These are phyloP conservation scores for Todus mexicanus DNA, from an alignment of 2,797 vertebrate genomes.

Conservation along the genomic window DNA sequence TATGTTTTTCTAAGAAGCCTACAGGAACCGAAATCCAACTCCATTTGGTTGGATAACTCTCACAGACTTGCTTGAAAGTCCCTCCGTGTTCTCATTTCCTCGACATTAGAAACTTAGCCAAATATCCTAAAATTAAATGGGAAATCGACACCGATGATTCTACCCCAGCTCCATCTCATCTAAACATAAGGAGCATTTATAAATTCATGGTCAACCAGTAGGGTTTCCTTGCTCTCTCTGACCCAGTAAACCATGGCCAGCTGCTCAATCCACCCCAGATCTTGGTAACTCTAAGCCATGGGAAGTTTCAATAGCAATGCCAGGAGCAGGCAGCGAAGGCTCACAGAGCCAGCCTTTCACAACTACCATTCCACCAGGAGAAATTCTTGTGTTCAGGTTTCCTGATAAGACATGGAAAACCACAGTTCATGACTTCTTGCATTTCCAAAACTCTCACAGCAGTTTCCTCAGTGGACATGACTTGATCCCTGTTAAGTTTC, in stretches of 20 bases:
- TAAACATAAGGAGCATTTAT: neutral
- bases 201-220: neutral
- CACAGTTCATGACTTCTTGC: fast-evolving
- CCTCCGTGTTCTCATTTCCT: neutral
- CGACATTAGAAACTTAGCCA: neutral
- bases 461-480: neutral
- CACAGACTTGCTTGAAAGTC: neutral
- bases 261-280: neutral
- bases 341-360: neutral
- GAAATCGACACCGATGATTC: neutral
- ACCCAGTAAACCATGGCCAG: neutral
- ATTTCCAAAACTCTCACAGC: neutral
- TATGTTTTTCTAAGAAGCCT: neutral
- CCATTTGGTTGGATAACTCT: neutral
- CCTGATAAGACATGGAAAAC: neutral
- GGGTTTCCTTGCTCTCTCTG: neutral
- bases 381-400: neutral
- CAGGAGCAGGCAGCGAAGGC: neutral
- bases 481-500: neutral
- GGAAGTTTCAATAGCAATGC: neutral
- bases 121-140: neutral
- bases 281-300: neutral
- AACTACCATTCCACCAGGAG: neutral
- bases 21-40: neutral
- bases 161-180: neutral